These are phyloP conservation scores for Chironomus tepperi DNA, from an alignment of 1,140 invertebrate genomes.

Conservation along the genomic window DNA sequence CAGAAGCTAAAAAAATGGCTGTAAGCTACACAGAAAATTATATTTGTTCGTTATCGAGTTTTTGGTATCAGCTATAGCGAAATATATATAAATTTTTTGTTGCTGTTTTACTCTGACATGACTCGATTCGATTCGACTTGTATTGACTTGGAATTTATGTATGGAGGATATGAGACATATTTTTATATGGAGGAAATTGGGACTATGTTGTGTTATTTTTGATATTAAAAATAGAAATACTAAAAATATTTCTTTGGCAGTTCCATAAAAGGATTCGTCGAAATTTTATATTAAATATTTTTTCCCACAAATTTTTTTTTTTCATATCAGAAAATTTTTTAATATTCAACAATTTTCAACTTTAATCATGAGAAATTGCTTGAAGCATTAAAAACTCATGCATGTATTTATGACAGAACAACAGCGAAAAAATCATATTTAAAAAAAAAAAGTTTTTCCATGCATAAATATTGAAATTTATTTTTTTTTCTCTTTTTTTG, in stretches of 20 bases:
- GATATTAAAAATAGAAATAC: no score
- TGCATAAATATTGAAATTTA: conserved; percentile 1
- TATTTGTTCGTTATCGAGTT: conserved; percentile 12
- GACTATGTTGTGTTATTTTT: no score
- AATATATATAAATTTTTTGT: neutral
- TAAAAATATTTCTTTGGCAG: no score
- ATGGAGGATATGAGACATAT: no score
- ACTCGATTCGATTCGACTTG: no score
- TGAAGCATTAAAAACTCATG: neutral
- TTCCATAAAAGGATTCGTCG: no score
- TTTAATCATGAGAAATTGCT: conserved; percentile 8
- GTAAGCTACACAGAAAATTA: neutral
- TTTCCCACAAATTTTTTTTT: no score
- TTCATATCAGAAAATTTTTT: neutral
- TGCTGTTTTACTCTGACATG: neutral
- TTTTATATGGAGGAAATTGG: no score
- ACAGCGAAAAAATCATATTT: neutral
- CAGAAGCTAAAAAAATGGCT: neutral
- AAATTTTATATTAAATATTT: no score
- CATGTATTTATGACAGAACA: conserved; percentile 8
- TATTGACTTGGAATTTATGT: no score
- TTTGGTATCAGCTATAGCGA: neutral
- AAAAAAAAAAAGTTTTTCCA: neutral
- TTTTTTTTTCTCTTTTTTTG: neutral
- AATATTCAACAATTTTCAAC: conserved; percentile 14